Conservation (phyloP, 2,797 vertebrate genomes). For the Notolabrus celidotus region DNA sequence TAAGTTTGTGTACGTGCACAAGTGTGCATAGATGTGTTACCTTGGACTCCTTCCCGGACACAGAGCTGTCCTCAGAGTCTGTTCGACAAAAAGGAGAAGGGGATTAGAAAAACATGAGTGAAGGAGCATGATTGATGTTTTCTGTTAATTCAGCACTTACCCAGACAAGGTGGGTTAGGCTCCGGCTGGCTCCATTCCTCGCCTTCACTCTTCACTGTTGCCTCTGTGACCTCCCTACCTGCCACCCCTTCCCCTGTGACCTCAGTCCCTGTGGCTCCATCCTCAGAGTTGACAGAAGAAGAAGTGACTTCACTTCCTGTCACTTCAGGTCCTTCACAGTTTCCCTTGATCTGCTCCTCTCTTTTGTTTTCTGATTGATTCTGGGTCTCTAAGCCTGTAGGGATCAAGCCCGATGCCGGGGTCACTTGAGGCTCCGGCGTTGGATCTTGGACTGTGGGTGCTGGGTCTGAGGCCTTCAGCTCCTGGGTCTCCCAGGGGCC, state of each 20-base stretch:
- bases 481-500: conserved; percentile 93
- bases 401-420: not conserved
- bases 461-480: conserved; percentile 75
- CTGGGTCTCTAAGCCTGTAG: conserved; percentile 45
- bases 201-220: conserved; percentile 79
- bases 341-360: conserved; percentile 66
- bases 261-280: conserved; percentile 54
- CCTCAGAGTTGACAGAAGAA: conserved; percentile 59
- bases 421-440: conserved; percentile 49
- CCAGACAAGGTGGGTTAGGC: conserved; percentile 80
- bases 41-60: conserved; percentile 86
- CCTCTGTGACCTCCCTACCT: conserved; percentile 68
- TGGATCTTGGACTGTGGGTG: conserved; percentile 43
- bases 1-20: not conserved
- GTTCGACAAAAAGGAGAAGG: conserved; percentile 21
- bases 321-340: conserved; percentile 58
- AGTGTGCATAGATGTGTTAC: conserved; percentile 54
- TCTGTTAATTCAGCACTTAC: conserved; percentile 42
- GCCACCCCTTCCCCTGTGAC: conserved; percentile 54
- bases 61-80: conserved; percentile 89
- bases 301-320: conserved; percentile 48
- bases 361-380: conserved; percentile 57
- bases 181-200: conserved; percentile 86
- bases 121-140: not conserved
- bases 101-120: not conserved